Percentiles rank a stretch among this genome's conserved stretches.
These are phyloP conservation scores for Neopipo cinnamomea DNA, from an alignment of 2,113 vertebrate species.

Conservation along the genomic window DNA sequence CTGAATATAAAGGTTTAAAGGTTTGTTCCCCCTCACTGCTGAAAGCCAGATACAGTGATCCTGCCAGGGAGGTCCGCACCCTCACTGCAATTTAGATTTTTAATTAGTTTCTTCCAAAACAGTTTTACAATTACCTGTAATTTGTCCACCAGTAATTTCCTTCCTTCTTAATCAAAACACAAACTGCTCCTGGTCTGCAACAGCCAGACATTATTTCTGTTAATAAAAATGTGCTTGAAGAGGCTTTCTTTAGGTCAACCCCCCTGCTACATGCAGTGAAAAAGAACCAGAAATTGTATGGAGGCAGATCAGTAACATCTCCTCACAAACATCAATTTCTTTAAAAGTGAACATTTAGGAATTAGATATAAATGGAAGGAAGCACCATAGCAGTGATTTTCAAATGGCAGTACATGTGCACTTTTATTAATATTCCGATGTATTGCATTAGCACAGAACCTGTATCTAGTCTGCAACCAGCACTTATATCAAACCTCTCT, in stretches of 20 bases:
- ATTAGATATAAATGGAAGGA: not conserved
- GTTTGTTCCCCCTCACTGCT: not conserved
- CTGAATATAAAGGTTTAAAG: not conserved
- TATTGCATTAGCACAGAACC: not conserved
- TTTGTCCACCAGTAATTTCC: slow-evolving; percentile 25
- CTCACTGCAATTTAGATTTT: not conserved
- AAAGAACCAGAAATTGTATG: not conserved
- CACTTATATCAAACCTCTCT: slow-evolving; percentile 37
- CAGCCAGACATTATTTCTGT: not conserved
- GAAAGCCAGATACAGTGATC: not conserved
- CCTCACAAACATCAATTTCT: not conserved
- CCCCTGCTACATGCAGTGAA: not conserved
- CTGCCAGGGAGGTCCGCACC: not conserved
- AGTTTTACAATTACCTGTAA: slow-evolving; percentile 7
- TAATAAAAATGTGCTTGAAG: slow-evolving; percentile 6
- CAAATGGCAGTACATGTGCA: not conserved
- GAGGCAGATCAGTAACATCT: not conserved
- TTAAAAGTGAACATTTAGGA: not conserved
- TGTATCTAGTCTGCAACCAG: not conserved
- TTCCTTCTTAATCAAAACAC: slow-evolving; percentile 6
- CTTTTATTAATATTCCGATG: slow-evolving; percentile 19
- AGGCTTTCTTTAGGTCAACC: not conserved
- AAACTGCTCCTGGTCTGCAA: not conserved
- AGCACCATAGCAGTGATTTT: not conserved
- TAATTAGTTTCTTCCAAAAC: slow-evolving; percentile 2